phyloP scores from a whole-genome alignment of 1,140 invertebrate species.

The Charaxes varanes region DNA sequence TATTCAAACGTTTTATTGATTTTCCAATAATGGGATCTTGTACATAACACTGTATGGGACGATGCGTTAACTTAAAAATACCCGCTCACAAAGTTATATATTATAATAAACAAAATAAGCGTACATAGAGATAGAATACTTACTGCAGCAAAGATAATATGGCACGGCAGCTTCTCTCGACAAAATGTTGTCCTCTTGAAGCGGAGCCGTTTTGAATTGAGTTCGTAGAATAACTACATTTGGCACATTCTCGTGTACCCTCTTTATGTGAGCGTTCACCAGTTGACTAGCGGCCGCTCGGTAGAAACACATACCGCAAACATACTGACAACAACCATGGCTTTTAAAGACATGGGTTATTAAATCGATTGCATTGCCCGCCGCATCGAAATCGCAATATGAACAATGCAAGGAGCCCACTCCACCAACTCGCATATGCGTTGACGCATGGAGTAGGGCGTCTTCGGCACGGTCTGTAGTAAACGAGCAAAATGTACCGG shows the following conservation, averaged over 20 bases:
- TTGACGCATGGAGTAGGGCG: conserved; percentile 46
- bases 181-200: conserved; percentile 28
- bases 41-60: no score
- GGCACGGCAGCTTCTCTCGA: conserved; percentile 45
- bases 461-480: conserved; percentile 49
- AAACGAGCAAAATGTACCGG: conserved; percentile 57
- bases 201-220: conserved; percentile 14
- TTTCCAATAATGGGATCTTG: no score
- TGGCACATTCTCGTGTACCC: conserved; percentile 24
- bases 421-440: conserved; percentile 50
- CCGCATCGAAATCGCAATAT: conserved; percentile 54
- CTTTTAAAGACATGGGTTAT: conserved; percentile 59
- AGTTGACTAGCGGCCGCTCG: conserved; percentile 42
- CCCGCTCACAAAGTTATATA: no score
- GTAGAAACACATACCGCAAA: conserved; percentile 54
- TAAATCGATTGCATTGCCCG: conserved; percentile 50
- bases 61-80: no score
- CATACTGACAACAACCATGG: conserved; percentile 44
- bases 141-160: conserved; percentile 45
- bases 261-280: conserved; percentile 39
- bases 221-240: conserved; percentile 24
- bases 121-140: conserved; percentile 14
- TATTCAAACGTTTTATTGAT: no score
- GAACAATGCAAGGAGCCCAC: conserved; percentile 41
- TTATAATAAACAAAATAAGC: no score